phyloP scores from a whole-genome alignment of 2,797 vertebrate species.

The Sphaeramia orbicularis region DNA sequence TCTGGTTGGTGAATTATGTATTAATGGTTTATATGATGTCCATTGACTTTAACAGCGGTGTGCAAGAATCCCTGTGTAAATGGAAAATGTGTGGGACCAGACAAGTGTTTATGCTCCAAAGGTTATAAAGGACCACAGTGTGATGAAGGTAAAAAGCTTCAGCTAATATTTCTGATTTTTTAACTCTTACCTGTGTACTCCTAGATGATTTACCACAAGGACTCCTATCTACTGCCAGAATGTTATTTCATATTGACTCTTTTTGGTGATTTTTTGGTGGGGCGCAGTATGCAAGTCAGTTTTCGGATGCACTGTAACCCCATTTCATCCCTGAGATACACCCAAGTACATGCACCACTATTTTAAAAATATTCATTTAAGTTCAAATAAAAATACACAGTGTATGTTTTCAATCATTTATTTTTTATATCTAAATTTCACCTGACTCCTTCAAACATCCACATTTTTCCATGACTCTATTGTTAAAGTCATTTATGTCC shows the following conservation, averaged over 20 bases:
- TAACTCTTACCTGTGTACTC: slow-evolving; percentile 56
- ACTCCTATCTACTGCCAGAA: slow-evolving; percentile 58
- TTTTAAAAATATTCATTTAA: no score
- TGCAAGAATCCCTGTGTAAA: slow-evolving; percentile 74
- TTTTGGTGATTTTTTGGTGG: no score
- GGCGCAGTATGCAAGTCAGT: no score
- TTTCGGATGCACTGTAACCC: no score
- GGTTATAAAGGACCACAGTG: slow-evolving; percentile 76
- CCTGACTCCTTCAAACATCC: no score
- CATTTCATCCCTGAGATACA: no score
- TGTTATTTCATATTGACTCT: slow-evolving; percentile 66
- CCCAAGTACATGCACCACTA: no score
- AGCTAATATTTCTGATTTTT: slow-evolving; percentile 57
- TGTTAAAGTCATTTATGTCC: no score
- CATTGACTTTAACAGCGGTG: slow-evolving; percentile 59
- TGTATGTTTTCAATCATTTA: no score
- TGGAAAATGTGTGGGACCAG: slow-evolving; percentile 75
- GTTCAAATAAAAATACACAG: no score
- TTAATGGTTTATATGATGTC: slow-evolving; percentile 2
- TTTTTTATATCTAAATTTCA: no score
- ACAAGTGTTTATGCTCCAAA: slow-evolving; percentile 76
- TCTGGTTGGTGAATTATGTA: neutral
- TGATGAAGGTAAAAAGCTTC: slow-evolving; percentile 72
- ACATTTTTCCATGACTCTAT: no score
- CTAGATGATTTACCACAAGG: slow-evolving; percentile 57